Evolutionary conservation across 2,113 vertebrate species (phyloP).

Genomic region (Halcyon malimbica): DNA sequence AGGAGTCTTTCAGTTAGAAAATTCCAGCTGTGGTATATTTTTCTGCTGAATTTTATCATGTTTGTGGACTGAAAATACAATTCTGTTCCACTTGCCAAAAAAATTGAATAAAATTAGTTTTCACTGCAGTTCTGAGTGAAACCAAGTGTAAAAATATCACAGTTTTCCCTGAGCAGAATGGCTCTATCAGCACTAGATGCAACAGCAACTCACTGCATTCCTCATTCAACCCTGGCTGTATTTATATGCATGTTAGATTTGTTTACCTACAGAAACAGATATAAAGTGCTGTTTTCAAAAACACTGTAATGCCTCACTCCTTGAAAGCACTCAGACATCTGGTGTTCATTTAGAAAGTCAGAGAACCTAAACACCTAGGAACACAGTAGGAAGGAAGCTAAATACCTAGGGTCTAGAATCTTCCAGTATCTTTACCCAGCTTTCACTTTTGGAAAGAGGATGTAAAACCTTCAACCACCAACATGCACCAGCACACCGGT

Average conservation of each 20-base stretch:
- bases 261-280: neutral
- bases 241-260: neutral
- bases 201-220: neutral
- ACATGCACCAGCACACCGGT: rapidly evolving
- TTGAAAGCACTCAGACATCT: neutral
- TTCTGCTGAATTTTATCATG: neutral
- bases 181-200: neutral
- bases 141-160: neutral
- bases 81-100: neutral
- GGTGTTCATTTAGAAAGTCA: neutral
- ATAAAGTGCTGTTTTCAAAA: neutral
- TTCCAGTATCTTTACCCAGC: neutral
- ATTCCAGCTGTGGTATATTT: neutral
- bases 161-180: neutral
- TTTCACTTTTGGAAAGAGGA: neutral
- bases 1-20: neutral
- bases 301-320: neutral
- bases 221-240: neutral
- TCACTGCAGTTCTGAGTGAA: neutral
- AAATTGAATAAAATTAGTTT: neutral
- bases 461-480: neutral
- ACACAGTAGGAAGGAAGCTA: neutral
- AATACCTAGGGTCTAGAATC: neutral
- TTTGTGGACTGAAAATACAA: neutral
- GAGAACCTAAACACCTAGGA: neutral